These are phyloP conservation scores for Anthophora plumipes DNA, from an alignment of 2,888 invertebrate genomes.

Conservation along the genomic window DNA sequence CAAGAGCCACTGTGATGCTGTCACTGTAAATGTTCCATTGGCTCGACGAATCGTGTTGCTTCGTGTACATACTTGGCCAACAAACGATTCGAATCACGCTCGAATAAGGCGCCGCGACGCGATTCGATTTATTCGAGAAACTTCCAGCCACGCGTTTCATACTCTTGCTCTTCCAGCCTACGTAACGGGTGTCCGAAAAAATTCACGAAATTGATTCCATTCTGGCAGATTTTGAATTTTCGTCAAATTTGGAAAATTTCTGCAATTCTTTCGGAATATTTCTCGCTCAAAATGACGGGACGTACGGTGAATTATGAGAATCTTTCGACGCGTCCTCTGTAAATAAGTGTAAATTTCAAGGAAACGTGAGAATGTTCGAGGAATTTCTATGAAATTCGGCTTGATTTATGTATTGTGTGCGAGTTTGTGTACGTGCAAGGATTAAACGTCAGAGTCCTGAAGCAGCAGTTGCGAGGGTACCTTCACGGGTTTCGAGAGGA, in stretches of 20 bases:
- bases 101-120: constrained; percentile 18
- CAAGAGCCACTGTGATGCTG: constrained; percentile 13
- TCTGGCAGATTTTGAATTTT: too few relatives aligned
- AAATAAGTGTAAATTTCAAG: background rate
- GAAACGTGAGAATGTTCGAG: background rate
- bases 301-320: too few relatives aligned
- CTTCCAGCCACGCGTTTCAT: background rate
- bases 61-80: background rate
- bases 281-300: too few relatives aligned
- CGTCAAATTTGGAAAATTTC: background rate
- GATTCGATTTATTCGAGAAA: constrained; percentile 41
- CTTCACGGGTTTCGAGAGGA: background rate
- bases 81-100: constrained; percentile 38
- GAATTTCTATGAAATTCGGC: background rate
- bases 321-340: too few relatives aligned
- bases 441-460: background rate
- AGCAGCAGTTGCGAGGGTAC: too few relatives aligned
- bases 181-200: constrained; percentile 3
- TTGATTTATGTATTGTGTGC: background rate
- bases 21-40: constrained; percentile 29
- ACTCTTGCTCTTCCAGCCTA: background rate
- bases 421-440: background rate
- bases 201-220: background rate
- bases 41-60: constrained; percentile 16
- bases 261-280: too few relatives aligned